A percentile compares a stretch with the other conserved stretches of the same genome.
Evolutionary conservation across 1,140 invertebrate genomes (phyloP).

Genomic region (Chelonus insularis): DNA sequence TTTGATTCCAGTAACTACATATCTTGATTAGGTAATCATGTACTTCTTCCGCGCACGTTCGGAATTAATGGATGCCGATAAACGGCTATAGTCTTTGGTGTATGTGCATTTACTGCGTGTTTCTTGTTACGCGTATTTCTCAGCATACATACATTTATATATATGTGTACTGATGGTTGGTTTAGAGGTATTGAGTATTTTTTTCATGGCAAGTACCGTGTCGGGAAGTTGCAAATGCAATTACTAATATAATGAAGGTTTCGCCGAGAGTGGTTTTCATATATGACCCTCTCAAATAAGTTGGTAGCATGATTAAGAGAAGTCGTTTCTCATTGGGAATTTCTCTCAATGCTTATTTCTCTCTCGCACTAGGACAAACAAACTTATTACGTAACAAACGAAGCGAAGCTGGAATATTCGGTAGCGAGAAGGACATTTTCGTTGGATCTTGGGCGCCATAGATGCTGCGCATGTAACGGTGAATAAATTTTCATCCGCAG

Average conservation of each 20-base stretch:
- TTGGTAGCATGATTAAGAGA: constrained; percentile 27
- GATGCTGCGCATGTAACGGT: constrained; percentile 23
- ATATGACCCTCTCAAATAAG: constrained; percentile 17
- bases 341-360: background rate
- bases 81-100: background rate
- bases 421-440: constrained; percentile 27
- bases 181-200: background rate
- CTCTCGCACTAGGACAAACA: background rate
- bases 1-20: background rate
- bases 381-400: background rate
- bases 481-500: constrained; percentile 33
- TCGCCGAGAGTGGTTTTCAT: background rate
- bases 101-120: background rate
- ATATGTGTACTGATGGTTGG: background rate
- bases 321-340: constrained; percentile 22
- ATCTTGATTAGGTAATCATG: constrained; percentile 29
- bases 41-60: constrained; percentile 20
- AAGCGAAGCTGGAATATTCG: constrained; percentile 1
- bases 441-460: constrained; percentile 19
- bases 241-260: constrained; percentile 20
- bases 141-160: background rate
- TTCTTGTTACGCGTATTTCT: too few relatives aligned
- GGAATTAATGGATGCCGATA: constrained; percentile 14
- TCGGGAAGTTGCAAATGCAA: constrained; percentile 10
- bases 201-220: background rate